Base-by-base conservation (phyloP, 2,888 invertebrate species). In the Cryptus viduatorius region DNA sequence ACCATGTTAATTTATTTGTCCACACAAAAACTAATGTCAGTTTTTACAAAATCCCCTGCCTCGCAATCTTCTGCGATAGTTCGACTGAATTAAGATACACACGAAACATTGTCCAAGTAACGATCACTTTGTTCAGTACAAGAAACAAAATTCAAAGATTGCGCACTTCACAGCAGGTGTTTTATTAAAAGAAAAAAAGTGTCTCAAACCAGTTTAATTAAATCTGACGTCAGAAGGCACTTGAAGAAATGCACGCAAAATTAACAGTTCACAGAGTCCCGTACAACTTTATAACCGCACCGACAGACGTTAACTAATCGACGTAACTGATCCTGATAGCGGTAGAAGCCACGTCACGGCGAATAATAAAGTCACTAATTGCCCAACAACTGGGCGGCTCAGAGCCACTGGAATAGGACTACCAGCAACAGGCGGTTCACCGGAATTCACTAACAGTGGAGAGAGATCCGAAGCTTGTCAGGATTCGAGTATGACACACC, bases 1-100 rank as follows among this genome's bases (percentile, higher is more conserved):
- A 91, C 89, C 89, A 91, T 89, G 42, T 65, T 90, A 67, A 79
- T 4, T n/a, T 44, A 4, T 75, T 16, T 68, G 1, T 37, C 24
- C 82, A 64, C 78, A 0, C n/a, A 37, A 14, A 69, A 50, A 46
- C 65, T 12, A 42, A 56, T 65, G 53, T 48, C 46, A 75, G 31
- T 53, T 31, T 29, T 79, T 31, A 46, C 53, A 72, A 42, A 16
- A 16, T 19, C 8, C 50, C 37, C 59, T 59, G 59, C 4, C 4
- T 14, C 5, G 14, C 12, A 29, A 14, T 59, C 5, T 59, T n/a
- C 7, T 10, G 4, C 31, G 59, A 59, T 3, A 14, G 4, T 12
- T 14, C 59, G 0, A 5, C 14, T n/a, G 14, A 59, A 59, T 59
- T 14, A 24, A 5, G 5, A 59, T 31, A 5, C 0, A n/a, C 5